These are phyloP conservation scores for Lytechinus pictus DNA, from an alignment of 35 echinoderm and acorn worm genomes.

Conservation along the genomic window DNA sequence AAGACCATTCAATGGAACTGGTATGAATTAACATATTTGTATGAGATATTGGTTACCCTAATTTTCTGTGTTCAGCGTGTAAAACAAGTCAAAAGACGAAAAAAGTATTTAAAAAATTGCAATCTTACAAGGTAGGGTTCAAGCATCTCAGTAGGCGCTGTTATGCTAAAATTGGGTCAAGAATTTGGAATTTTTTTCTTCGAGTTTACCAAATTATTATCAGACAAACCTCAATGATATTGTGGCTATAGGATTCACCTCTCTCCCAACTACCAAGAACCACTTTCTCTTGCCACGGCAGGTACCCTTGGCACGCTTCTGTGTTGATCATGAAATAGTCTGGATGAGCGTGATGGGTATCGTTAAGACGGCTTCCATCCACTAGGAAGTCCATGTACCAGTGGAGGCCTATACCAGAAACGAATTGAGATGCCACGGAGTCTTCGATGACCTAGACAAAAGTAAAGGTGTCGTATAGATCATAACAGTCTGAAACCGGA, in stretches of 20 bases:
- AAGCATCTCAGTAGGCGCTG: too few relatives aligned
- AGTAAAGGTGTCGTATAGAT: neutral
- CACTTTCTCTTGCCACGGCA: slow-evolving; percentile 52
- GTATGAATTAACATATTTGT: too few relatives aligned
- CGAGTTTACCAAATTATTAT: neutral
- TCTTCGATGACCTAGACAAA: slow-evolving; percentile 76
- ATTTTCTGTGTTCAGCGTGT: too few relatives aligned
- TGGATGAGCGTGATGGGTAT: slow-evolving; percentile 83
- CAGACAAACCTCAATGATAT: slow-evolving; percentile 80
- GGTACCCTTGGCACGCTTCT: slow-evolving; percentile 80
- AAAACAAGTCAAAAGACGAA: too few relatives aligned
- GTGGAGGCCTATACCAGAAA: slow-evolving; percentile 90
- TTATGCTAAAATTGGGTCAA: too few relatives aligned
- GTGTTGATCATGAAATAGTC: slow-evolving; percentile 85
- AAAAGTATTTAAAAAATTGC: too few relatives aligned
- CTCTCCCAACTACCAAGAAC: slow-evolving; percentile 89
- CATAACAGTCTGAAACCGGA: neutral
- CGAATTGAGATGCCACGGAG: slow-evolving; percentile 63
- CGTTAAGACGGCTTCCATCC: slow-evolving; percentile 56
- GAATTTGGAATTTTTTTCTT: too few relatives aligned
- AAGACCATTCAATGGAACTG: too few relatives aligned
- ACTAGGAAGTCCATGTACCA: slow-evolving; percentile 76
- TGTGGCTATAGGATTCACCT: slow-evolving; percentile 84
- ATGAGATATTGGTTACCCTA: too few relatives aligned
- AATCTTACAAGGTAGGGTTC: too few relatives aligned